phyloP scores from a whole-genome alignment of 2,888 invertebrate species.

The Julus scanicus region DNA sequence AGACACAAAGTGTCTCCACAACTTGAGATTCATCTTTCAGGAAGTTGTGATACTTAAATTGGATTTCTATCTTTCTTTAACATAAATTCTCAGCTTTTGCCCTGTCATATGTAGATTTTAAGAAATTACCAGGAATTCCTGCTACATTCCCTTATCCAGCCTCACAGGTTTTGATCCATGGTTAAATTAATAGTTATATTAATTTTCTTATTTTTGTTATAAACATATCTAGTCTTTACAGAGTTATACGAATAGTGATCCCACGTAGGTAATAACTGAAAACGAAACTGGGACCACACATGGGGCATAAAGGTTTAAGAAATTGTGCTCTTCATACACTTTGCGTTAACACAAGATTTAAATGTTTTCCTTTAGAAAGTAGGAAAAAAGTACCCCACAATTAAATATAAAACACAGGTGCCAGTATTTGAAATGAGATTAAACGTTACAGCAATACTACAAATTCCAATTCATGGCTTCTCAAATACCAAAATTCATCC shows the following conservation, averaged over 20 bases:
- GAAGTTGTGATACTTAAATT: not conserved
- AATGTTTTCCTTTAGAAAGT: not conserved
- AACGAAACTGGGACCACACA: not conserved
- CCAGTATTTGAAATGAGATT: too few relatives aligned
- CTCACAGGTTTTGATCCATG: not conserved
- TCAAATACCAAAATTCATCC: not conserved
- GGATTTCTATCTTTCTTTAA: not conserved
- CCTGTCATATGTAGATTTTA: not conserved
- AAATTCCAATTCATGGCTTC: not conserved
- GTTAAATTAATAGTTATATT: not conserved
- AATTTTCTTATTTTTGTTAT: not conserved
- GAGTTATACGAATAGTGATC: constrained; percentile 2
- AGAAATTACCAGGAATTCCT: not conserved
- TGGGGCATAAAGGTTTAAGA: too few relatives aligned
- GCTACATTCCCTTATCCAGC: not conserved
- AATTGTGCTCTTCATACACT: too few relatives aligned
- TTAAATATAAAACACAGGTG: too few relatives aligned
- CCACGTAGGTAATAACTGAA: not conserved
- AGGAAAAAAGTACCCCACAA: not conserved
- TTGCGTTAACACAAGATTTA: too few relatives aligned
- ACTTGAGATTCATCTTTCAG: not conserved
- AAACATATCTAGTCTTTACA: not conserved
- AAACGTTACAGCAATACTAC: too few relatives aligned
- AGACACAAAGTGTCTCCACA: not conserved
- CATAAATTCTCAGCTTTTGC: not conserved